Evolutionary conservation across 2,888 invertebrate genomes (phyloP), one percentile per base, ranked within the genome.

Genomic region (Teinopalpus imperialis): DNA sequence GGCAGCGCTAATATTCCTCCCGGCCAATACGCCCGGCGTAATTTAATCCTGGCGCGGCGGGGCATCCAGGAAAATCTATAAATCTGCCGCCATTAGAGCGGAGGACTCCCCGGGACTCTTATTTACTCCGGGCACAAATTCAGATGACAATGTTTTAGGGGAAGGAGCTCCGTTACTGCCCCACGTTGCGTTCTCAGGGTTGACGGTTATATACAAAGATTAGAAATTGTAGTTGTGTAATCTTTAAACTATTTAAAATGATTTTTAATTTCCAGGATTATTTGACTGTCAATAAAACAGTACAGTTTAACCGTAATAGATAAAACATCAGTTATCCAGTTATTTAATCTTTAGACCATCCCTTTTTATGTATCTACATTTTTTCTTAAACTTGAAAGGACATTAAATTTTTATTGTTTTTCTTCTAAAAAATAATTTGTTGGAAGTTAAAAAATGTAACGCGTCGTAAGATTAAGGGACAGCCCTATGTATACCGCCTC

Each of bases 91-190:
- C 87, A 88, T 88, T 88, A 87, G 78, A 78, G 66, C 58, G 62
- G 56, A 61, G 67, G 70, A 78, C 85, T 83, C 86, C 86, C 86
- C 82, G 69, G 83, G 83, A 87, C 81, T 87, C 86, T 86, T 88
- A 88, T 87, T 88, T 87, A 87, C 87, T 86, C 74, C 83, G 85
- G 76, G 85, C 87, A 85, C 87, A 83, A 88, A 87, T 87, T 88
- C 85, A 87, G 88, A 88, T 88, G 88, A 88, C 88, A 88, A 88
- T 88, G 88, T 88, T 88, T 86, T 87, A 82, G 87, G 88, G 87
- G 86, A 87, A 86, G 82, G 79, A 77, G 78, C 75, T 72, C 74
- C 74, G 81, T 83, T 77, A 82, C 80, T 81, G 82, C 77, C 81
- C 79, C 66, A 63, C 60, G 67, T 57, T 52, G 43, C 54, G 50